phyloP scores from a whole-genome alignment of 2,113 vertebrate species.

The Felis chaus region DNA sequence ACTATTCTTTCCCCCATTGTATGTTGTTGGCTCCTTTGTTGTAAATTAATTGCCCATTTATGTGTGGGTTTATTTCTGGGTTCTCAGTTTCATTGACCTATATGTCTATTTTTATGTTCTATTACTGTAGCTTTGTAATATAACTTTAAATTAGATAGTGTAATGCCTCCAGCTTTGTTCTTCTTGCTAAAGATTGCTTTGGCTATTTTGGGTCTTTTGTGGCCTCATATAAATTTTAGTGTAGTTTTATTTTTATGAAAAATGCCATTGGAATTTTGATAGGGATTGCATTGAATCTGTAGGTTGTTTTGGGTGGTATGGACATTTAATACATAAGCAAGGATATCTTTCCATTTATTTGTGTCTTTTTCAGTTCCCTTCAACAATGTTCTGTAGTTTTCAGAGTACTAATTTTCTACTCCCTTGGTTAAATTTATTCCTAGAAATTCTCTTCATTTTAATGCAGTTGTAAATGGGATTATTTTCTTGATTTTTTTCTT shows the following conservation, averaged over 20 bases:
- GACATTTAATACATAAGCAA: neutral
- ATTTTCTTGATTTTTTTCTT: neutral
- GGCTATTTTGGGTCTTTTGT: neutral
- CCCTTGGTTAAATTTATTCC: neutral
- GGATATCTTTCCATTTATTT: neutral
- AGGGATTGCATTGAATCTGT: neutral
- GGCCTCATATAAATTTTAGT: neutral
- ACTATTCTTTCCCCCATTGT: neutral
- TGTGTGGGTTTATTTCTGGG: neutral
- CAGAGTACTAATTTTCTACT: neutral
- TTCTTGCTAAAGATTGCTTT: neutral
- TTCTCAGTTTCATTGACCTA: neutral
- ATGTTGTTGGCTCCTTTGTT: neutral
- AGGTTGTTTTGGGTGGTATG: neutral
- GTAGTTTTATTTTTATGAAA: neutral
- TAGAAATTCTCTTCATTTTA: neutral
- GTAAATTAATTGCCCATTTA: neutral
- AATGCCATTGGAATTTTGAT: neutral
- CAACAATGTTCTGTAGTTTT: neutral
- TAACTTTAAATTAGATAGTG: neutral
- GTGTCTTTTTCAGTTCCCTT: neutral
- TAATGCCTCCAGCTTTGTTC: neutral
- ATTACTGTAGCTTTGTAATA: neutral
- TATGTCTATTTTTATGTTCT: neutral
- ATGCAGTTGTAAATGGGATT: neutral